Conservation (phyloP, 2,888 invertebrate species). For the Acanthosepion pharaonis region DNA sequence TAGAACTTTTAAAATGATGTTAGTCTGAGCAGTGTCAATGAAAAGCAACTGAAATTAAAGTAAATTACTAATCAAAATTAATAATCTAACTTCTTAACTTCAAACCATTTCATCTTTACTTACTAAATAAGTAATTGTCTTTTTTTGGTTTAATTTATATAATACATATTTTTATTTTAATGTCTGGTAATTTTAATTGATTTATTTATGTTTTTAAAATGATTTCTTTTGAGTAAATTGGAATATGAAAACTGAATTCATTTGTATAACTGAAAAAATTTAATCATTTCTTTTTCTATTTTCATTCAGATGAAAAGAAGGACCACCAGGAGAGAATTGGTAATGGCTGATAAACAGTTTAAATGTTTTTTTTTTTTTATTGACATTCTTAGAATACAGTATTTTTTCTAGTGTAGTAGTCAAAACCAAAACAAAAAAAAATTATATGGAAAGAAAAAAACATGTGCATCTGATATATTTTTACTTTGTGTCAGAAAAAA, state of each 20-base stretch:
- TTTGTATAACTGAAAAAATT: neutral
- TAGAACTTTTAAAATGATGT: neutral
- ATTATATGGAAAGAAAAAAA: neutral
- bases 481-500: neutral
- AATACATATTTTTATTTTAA: neutral
- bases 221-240: neutral
- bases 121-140: neutral
- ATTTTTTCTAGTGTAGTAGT: neutral
- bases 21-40: neutral
- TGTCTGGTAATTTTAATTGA: neutral
- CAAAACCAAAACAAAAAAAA: neutral
- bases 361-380: neutral
- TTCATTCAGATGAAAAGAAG: constrained; percentile 38
- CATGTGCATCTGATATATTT: neutral
- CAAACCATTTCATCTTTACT: neutral
- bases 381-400: neutral
- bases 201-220: neutral
- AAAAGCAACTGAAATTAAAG: neutral
- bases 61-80: neutral
- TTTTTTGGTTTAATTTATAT: neutral
- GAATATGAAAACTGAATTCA: neutral
- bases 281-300: constrained; percentile 37
- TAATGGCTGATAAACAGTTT: constrained; percentile 34
- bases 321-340: constrained; percentile 46
- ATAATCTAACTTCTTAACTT: neutral